phyloP scores from a whole-genome alignment of 2,797 vertebrate species.

The Echiichthys vipera region DNA sequence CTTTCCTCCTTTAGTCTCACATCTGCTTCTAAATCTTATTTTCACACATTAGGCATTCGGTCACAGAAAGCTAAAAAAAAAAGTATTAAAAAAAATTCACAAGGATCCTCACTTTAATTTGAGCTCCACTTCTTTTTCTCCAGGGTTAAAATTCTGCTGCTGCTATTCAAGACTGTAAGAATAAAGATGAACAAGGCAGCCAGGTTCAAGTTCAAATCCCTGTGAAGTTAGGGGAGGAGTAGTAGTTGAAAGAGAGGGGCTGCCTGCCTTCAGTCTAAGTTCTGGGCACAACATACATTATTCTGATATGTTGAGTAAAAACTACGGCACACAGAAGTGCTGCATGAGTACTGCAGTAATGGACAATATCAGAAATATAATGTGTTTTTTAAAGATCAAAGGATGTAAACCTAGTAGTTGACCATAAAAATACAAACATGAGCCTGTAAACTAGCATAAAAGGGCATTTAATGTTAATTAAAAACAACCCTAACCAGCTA shows the following conservation, averaged over 20 bases:
- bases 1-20: too few relatives aligned
- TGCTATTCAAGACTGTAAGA: conserved; percentile 32
- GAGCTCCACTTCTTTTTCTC: not conserved
- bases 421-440: too few relatives aligned
- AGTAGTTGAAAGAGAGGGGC: conserved; percentile 39
- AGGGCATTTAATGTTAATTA: conserved; percentile 63
- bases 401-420: too few relatives aligned
- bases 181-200: conserved; percentile 28
- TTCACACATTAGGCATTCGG: conserved; percentile 3
- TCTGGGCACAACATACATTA: conserved; percentile 49
- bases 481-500: conserved; percentile 47
- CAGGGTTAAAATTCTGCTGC: conserved; percentile 25
- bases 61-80: conserved; percentile 12
- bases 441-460: too few relatives aligned
- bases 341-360: too few relatives aligned
- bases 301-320: conserved; percentile 40
- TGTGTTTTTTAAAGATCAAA: too few relatives aligned
- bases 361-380: too few relatives aligned
- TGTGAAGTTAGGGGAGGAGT: conserved; percentile 40
- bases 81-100: too few relatives aligned
- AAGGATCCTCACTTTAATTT: conserved; percentile 13
- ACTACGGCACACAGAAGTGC: too few relatives aligned
- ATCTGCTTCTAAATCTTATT: too few relatives aligned
- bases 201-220: conserved; percentile 33
- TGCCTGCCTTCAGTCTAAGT: conserved; percentile 44